These are phyloP conservation scores for Lottia scabra DNA, from an alignment of 2,888 invertebrate genomes.

Conservation along the genomic window DNA sequence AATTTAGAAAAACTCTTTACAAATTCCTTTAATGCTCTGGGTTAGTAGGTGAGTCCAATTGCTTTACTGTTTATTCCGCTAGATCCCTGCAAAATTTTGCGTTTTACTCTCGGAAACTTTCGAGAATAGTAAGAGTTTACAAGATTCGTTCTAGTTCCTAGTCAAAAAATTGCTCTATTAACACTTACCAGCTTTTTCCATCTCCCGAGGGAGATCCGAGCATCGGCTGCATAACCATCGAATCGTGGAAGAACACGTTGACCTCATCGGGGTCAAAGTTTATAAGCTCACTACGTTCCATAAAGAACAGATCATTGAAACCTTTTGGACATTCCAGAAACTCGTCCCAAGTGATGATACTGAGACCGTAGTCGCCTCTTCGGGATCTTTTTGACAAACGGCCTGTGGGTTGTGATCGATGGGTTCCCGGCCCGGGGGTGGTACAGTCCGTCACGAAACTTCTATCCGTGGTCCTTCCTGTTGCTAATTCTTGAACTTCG, in stretches of 20 bases:
- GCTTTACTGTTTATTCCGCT: no score
- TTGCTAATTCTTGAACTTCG: neutral
- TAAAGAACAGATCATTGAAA: slow-evolving; percentile 44
- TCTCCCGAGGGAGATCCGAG: slow-evolving; percentile 50
- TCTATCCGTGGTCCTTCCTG: neutral
- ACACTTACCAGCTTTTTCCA: slow-evolving; percentile 48
- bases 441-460: neutral
- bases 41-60: no score
- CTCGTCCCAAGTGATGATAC: slow-evolving; percentile 54
- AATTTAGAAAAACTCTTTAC: no score
- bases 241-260: slow-evolving; percentile 54
- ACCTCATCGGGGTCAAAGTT: slow-evolving; percentile 51
- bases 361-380: slow-evolving; percentile 31
- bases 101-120: no score
- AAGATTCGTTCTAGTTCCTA: no score
- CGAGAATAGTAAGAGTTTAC: no score
- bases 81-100: no score
- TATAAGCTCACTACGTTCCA: slow-evolving; percentile 43
- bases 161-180: no score
- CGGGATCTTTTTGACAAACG: neutral
- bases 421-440: neutral
- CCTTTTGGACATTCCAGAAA: slow-evolving; percentile 44
- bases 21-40: no score
- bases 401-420: neutral
- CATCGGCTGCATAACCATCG: slow-evolving; percentile 48